Base-by-base conservation (phyloP, 2,888 invertebrate genomes). In the Scaptomyza flava region DNA sequence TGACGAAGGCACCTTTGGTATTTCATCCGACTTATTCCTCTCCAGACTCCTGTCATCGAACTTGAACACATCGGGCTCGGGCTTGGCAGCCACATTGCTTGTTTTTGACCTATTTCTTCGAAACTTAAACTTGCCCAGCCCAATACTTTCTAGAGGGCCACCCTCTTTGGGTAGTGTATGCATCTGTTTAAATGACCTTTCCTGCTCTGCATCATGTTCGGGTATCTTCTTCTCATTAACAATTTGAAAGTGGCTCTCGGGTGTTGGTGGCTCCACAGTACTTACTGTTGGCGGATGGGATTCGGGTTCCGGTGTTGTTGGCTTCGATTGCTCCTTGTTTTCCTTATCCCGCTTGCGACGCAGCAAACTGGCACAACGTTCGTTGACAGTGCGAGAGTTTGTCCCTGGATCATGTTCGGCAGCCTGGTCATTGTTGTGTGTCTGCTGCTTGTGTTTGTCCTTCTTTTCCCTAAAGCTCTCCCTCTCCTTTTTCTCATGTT, bases 221-320 rank as follows among this genome's bases (percentile, higher is more conserved):
- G 75, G 69, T 6, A 87, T 67, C 31, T 93, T 93, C 89, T 94
- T 94, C 42, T 93, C 92, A 89, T 93, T 93, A 8, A 94, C 90
- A 23, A 94, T 90, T 77, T 93, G 81, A 61, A 89, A 91, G 31
- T 79, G 87, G 20, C 86, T 89, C 8, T 73, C 82, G 6, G 63
- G 64, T 48, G 65, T 67, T 52, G 65, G 42, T 12, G 58, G 42
- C 23, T 64, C 70, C 9, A 14, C 50, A 9, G 50, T 27, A 31
- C 43, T 47, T 17, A 33, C 30, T 7, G 31, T 27, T n/a, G 71
- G 33, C 43, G 68, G 51, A 23, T 64, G 54, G 30, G 62, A 14
- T 7, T 67, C 63, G 8, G 71, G 65, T 17, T 84, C 82, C 38
- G 81, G 62, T 6, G 58, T 62, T 20, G 67, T 46, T 1, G 70